Base-by-base conservation (phyloP, 2,113 vertebrate genomes). In the Ornithorhynchus anatinus region DNA sequence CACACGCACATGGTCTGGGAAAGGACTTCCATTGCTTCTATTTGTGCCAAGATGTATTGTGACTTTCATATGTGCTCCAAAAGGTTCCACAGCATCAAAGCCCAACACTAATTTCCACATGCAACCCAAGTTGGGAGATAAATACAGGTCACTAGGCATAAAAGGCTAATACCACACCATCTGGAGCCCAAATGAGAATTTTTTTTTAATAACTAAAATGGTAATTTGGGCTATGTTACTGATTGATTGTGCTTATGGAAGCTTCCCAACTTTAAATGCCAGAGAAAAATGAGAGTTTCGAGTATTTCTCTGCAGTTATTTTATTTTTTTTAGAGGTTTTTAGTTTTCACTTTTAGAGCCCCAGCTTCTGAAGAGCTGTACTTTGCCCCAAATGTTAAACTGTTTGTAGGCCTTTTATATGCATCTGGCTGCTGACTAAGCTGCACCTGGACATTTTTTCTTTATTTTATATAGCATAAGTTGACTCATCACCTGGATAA, bases 151-250 rank as follows among this genome's bases (percentile, higher is more conserved):
- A 61, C 10, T 51, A 75, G 37, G 22, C 23, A 47, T 47, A 19
- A 51, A 61, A 35, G 16, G 10, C 32, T 51, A 23, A n/a, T 43
- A 43, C 23, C 8, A 29, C 22, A 17, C 63, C 39, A 29, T 29
- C 38, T 69, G 59, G 42, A 56, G 37, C 36, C 6, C 3, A 69
- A 68, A 35, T 71, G 54, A 70, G 35, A 36, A 50, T 57, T 58
- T 29, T 70, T n/a, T n/a, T n/a, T n/a, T n/a, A n/a, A 66, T 16
- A 40, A 20, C 59, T 35, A 77, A 66, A 52, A 59, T 63, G 47
- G 31, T 43, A 56, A 57, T n/a, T 47, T 32, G 32, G 19, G n/a
- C 22, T 27, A 35, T 37, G 44, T 63, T 8, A 61, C 32, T 45
- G 19, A 67, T 59, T 54, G n/a, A 38, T 27, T 63, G 40, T n/a